Base-by-base conservation (phyloP, 1,140 invertebrate species). In the Zaprionus ghesquierei region DNA sequence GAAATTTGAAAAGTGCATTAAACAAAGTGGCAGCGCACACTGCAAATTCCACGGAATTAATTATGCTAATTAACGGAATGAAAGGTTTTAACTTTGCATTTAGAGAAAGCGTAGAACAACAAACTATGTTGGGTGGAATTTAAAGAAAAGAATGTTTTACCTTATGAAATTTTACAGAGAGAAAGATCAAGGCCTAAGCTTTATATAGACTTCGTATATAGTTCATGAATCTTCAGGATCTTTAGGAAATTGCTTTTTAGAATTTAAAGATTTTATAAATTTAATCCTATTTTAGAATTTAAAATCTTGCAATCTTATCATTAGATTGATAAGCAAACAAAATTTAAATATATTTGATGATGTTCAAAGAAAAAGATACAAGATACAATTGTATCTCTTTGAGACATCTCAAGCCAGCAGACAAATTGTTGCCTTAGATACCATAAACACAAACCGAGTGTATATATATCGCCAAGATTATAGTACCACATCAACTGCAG, bases 31-130 rank as follows among this genome's bases (percentile, higher is more conserved):
- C 49, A 49, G 44, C 35, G 23, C 35, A 59, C 35, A 27, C 15
- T 18, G 44, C 13, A 10, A 66, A 59, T 50, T 33, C 38, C 61
- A 41, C 3, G 15, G 61, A 58, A 66, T 66, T 72, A 41, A 60
- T 81, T 82, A 82, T 81, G 79, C 20, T 82, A 79, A 81, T 79
- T 70, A n/a, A 8, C 8, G 10, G 27, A 50, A 12, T 35, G 20
- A 23, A 49, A 15, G n/a, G 6, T 6, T 41, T 29, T 1, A 29
- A 41, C 3, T 41, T 41, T 8, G n/a, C 6, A 33, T 33, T 33
- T 58, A 81, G 78, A 46, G 78, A 56, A 71, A 74, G 27, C 3
- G 18, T 22, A 46, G 41, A 22, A 18, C n/a, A 15, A 5, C 0
- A 0, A 41, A 41, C n/a, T 15, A 12, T 33, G 5, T 4, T 13